These are phyloP conservation scores for Cydia fagiglandana DNA, from an alignment of 1,140 invertebrate genomes.

Conservation along the genomic window DNA sequence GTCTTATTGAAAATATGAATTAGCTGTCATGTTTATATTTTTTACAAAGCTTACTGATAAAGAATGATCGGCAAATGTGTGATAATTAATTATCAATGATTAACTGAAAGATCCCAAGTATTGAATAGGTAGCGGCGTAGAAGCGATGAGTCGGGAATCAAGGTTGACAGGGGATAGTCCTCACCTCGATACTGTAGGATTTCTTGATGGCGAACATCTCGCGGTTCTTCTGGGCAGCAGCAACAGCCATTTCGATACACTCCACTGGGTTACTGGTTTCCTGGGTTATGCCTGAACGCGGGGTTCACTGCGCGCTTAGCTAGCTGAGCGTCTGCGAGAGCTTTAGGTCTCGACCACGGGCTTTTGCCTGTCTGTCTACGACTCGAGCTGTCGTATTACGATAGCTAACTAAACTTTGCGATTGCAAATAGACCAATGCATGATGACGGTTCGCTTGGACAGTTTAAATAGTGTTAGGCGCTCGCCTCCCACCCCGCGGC, in stretches of 20 bases:
- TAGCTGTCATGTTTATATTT: too few species aligned
- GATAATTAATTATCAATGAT: not conserved
- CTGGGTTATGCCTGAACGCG: slow-evolving; percentile 65
- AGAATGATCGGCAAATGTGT: not conserved
- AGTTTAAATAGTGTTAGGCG: slow-evolving; percentile 78
- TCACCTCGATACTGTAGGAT: slow-evolving; percentile 98
- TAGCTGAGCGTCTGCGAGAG: slow-evolving; percentile 76
- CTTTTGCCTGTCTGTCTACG: slow-evolving; percentile 77
- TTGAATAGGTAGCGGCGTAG: not conserved
- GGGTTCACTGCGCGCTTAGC: slow-evolving; percentile 76
- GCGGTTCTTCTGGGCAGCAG: slow-evolving; percentile 93
- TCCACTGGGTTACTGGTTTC: slow-evolving; percentile 50
- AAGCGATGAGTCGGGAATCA: not conserved
- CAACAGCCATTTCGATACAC: slow-evolving; percentile 85
- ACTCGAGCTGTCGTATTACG: slow-evolving; percentile 76
- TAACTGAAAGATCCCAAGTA: not conserved
- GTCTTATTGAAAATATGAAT: too few species aligned
- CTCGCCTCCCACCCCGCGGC: slow-evolving; percentile 67
- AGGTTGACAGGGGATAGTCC: slow-evolving; percentile 47
- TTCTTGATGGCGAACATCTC: slow-evolving; percentile 97
- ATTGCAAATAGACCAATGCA: slow-evolving; percentile 80
- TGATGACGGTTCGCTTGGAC: slow-evolving; percentile 75
- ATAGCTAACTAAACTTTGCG: slow-evolving; percentile 76
- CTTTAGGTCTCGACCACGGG: slow-evolving; percentile 78
- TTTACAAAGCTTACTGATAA: too few species aligned